phyloP scores from a whole-genome alignment of 2,113 vertebrate genomes.

The Leptocoma aspasia region DNA sequence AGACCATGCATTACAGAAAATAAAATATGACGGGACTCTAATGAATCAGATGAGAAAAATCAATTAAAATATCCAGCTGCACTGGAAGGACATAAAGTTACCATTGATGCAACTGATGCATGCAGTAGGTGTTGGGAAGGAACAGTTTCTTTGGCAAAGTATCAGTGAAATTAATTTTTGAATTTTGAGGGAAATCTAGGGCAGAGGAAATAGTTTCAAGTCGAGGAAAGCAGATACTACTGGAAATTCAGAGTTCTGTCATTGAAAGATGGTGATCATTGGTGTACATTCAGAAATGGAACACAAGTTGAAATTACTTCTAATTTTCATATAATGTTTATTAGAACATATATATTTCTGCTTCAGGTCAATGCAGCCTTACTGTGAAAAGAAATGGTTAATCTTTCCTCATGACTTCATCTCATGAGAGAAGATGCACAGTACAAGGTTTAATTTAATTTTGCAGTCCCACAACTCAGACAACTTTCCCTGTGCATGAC shows the following conservation, averaged over 20 bases:
- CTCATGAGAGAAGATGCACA: neutral
- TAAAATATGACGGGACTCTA: conserved; percentile 11
- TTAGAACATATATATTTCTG: neutral
- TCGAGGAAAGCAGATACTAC: neutral
- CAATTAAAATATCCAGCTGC: conserved; percentile 61
- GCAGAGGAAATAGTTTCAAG: conserved; percentile 49
- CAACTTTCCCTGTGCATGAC: neutral
- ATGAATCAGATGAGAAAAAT: conserved; percentile 64
- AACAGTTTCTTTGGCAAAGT: conserved; percentile 46
- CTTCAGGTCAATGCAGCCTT: neutral
- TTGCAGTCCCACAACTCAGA: neutral
- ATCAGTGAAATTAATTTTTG: conserved; percentile 50
- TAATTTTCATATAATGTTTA: neutral
- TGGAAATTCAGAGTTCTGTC: conserved; percentile 1
- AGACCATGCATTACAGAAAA: conserved; percentile 1
- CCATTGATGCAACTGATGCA: conserved; percentile 47
- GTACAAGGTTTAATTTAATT: neutral
- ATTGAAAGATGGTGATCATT: neutral
- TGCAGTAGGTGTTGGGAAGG: conserved; percentile 31
- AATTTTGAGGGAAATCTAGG: conserved; percentile 39
- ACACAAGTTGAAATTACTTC: conserved; percentile 1
- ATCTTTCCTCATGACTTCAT: neutral
- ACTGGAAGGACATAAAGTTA: conserved; percentile 52
- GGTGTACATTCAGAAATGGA: neutral
- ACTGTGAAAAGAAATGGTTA: neutral